These are phyloP conservation scores for Porites evermanni DNA, from an alignment of 92 coral and sea anemone species.

Conservation along the genomic window DNA sequence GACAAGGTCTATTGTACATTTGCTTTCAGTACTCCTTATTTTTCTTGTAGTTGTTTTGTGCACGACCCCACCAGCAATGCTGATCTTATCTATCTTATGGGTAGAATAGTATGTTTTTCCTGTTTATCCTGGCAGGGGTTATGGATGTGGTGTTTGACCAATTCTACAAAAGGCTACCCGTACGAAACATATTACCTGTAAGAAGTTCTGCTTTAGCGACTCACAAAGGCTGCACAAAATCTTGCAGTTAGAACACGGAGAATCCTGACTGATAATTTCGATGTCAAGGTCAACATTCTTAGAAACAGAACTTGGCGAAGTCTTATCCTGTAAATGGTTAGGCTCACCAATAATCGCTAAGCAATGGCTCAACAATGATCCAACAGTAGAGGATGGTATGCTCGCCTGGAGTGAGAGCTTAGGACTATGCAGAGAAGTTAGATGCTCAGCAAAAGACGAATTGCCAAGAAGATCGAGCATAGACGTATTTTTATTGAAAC, in stretches of 20 bases:
- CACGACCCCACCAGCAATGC: too few species aligned
- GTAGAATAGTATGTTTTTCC: too few species aligned
- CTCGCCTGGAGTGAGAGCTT: neutral
- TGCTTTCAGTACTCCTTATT: too few species aligned
- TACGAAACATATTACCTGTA: too few species aligned
- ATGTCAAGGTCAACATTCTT: neutral
- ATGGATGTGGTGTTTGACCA: too few species aligned
- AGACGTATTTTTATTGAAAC: neutral
- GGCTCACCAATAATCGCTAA: neutral
- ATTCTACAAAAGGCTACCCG: too few species aligned
- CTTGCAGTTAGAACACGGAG: slow-evolving; percentile 1
- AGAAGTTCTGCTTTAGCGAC: too few species aligned
- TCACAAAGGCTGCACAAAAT: neutral
- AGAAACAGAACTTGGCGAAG: neutral
- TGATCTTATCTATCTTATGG: too few species aligned
- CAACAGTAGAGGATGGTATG: slow-evolving; percentile 9
- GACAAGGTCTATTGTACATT: too few species aligned
- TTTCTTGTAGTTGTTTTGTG: too few species aligned
- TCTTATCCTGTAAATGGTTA: neutral
- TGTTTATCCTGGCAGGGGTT: too few species aligned
- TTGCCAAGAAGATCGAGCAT: slow-evolving; percentile 12
- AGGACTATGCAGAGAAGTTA: neutral
- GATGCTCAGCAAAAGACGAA: neutral
- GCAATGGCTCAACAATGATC: slow-evolving; percentile 11
- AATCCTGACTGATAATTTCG: neutral